Evolutionary conservation across 2,797 vertebrate species (phyloP).

Genomic region (Eulemur mongoz): DNA sequence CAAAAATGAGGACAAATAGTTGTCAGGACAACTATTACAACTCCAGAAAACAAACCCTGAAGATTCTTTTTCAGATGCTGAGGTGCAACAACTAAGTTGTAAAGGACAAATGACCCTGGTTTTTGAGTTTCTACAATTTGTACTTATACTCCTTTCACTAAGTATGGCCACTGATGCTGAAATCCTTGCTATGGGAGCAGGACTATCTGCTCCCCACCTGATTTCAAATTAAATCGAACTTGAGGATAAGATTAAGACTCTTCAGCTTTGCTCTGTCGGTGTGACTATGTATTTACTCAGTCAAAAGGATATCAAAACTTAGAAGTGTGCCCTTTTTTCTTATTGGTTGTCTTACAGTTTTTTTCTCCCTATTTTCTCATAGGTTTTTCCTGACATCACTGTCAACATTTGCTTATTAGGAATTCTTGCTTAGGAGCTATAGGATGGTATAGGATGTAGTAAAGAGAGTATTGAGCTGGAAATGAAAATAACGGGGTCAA

Average conservation of each 20-base stretch:
- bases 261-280: not conserved
- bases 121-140: not conserved
- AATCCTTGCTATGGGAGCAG: not conserved
- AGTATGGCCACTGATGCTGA: not conserved
- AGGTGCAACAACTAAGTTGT: not conserved
- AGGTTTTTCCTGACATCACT: not conserved
- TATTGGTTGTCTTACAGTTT: not conserved
- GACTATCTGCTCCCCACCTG: not conserved
- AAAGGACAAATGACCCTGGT: not conserved
- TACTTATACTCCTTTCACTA: not conserved
- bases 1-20: not conserved
- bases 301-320: not conserved
- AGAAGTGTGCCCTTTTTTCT: not conserved
- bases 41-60: not conserved
- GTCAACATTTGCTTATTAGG: not conserved
- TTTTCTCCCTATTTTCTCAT: not conserved
- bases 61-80: not conserved
- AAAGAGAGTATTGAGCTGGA: not conserved
- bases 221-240: not conserved
- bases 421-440: not conserved
- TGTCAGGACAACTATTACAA: not conserved
- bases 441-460: not conserved
- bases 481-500: not conserved
- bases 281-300: not conserved
- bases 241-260: not conserved